Evolutionary conservation across 2,888 invertebrate species (phyloP), one percentile per base, ranked within the genome.

Genomic region (Cynaeus angustus): DNA sequence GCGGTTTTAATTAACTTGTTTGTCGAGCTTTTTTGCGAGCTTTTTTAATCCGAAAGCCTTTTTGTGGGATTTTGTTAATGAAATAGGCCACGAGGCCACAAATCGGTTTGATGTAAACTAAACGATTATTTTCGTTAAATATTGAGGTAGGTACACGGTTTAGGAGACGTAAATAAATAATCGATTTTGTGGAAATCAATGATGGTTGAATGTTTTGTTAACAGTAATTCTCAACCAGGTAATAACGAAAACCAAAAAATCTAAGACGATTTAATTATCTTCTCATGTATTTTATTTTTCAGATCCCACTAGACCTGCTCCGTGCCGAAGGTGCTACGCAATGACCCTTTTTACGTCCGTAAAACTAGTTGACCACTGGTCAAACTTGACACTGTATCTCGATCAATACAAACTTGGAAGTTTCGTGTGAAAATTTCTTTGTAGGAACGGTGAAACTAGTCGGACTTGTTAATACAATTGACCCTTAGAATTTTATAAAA

Each of bases 1-100:
- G 16, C 37, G 48, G 46, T 62, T 62, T 61, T 62, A 62, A 62
- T 62, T 62, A 62, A 62, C 37, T 62, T 62, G 62, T 62, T 62
- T 62, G 62, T 62, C 50, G 50, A 30, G 37, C 26, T 61, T 61
- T 61, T 59, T 43, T 50, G n/a, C 45, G 10, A 12, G 59, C 30
- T 45, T 59, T 59, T 61, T 61, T 14, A 28, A 28, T 8, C 61
- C 16, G 48, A 10, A 12, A 21, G 45, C 46, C 13, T 58, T 56
- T 58, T 58, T 43, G 13, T 48, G 48, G 37, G 14, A n/a, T 46
- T 58, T 53, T 12, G 6, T 13, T 30, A 37, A 37, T 53, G 12
- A 53, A 53, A 13, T 33, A 33, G 8, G 28, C 33, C 12, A 30
- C 13, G 10, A 52, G 28, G 14, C 53, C 37, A 33, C 33, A 37